Evolutionary conservation across 2,888 invertebrate genomes (phyloP), one percentile per base, ranked within the genome.

Genomic region (Cabera pusaria): DNA sequence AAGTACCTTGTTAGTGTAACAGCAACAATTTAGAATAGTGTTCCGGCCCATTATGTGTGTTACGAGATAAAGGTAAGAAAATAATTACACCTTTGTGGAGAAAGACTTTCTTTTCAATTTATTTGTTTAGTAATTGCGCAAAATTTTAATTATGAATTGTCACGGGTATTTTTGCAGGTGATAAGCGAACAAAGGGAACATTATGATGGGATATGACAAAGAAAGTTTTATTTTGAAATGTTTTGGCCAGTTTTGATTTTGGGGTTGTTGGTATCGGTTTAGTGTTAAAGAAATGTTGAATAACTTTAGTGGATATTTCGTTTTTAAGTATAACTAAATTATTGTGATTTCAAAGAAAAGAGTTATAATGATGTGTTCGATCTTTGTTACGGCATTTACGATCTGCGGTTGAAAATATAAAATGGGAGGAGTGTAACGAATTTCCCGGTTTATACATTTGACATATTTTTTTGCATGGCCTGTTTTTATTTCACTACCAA

Each of bases 61-160:
- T 77, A 72, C 67, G 56, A 79, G 75, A 84, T 78, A 83, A 83
- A 66, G 65, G 63, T 59, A 54, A 25, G 51, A 50, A 57, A 70
- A 81, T 83, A 77, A 85, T 85, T 81, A 75, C 82, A 83, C 81
- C 75, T 83, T 68, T 64, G 56, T 48, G 19, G 77, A 84, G 87
- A 87, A 87, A 87, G 86, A 78, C 83, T 87, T 87, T 88, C 85
- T 58, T 72, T 59, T 27, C 35, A 42, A 42, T 42, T 9, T 65
- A 51, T 49, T 56, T 44, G 40, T 41, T 33, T 22, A 49, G 50
- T 56, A 64, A 67, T 72, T 67, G 71, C 64, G 68, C 74, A 80
- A 79, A 71, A 67, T 68, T 65, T 72, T 72, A 64, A 72, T 72
- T 54, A 65, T 70, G 66, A 53, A 64, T 63, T 67, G 74, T 72